Evolutionary conservation across 2,113 vertebrate species (phyloP).

Genomic region (Odocoileus virginianus): DNA sequence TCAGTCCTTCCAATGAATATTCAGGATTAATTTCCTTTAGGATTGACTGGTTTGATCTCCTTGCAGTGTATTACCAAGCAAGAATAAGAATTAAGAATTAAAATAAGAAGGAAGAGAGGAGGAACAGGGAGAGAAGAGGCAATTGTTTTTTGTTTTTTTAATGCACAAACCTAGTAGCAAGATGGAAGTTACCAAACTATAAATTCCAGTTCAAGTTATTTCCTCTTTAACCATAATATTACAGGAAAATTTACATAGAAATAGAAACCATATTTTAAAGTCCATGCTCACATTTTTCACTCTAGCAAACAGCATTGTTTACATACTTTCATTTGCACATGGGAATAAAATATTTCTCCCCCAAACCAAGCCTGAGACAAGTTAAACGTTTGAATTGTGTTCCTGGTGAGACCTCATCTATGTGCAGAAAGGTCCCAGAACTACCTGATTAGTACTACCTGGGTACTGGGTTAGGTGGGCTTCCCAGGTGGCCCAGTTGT

Average conservation of each 20-base stretch:
- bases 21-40: background rate
- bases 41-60: background rate
- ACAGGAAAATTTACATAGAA: background rate
- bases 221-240: background rate
- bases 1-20: background rate
- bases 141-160: background rate
- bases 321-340: background rate
- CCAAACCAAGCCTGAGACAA: background rate
- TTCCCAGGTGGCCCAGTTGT: background rate
- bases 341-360: background rate
- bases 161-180: background rate
- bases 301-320: background rate
- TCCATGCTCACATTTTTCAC: background rate
- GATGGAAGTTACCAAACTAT: background rate
- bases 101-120: background rate
- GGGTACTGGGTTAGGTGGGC: background rate
- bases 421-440: background rate
- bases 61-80: background rate
- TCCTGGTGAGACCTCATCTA: background rate
- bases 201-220: background rate
- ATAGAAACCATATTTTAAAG: background rate
- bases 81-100: background rate
- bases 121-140: background rate
- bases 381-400: background rate
- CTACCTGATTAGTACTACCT: background rate